phyloP scores from a whole-genome alignment of 2,888 invertebrate genomes.

The Eristalis arbustorum region DNA sequence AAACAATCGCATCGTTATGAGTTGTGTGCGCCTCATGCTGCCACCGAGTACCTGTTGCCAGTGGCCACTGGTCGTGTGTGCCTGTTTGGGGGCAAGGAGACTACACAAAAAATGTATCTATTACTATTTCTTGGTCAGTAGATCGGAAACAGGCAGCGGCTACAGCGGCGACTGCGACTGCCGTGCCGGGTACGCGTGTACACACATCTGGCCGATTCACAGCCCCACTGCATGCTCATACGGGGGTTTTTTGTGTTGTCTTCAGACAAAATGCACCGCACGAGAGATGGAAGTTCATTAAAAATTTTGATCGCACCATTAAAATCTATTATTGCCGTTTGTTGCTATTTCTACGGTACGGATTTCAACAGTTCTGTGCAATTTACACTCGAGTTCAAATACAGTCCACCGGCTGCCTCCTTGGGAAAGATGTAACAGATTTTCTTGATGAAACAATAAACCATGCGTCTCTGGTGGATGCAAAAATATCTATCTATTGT shows the following conservation, averaged over 20 bases:
- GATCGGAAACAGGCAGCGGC: slow-evolving; percentile 55
- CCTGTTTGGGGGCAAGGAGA: slow-evolving; percentile 11
- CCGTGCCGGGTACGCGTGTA: slow-evolving; percentile 5
- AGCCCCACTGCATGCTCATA: neutral
- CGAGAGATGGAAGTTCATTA: slow-evolving; percentile 66
- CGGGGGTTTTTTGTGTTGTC: no score
- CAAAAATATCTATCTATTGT: slow-evolving; percentile 48
- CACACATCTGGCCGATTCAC: neutral
- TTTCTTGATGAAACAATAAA: slow-evolving; percentile 62
- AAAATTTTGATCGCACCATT: slow-evolving; percentile 71
- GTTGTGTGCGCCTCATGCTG: slow-evolving; percentile 29
- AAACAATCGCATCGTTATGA: slow-evolving; percentile 57
- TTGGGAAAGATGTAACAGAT: slow-evolving; percentile 8
- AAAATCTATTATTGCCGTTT: slow-evolving; percentile 70
- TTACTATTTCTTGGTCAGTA: slow-evolving; percentile 69
- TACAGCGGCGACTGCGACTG: neutral
- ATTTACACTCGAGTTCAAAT: slow-evolving; percentile 18
- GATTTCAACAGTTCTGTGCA: slow-evolving; percentile 68
- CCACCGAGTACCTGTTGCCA: slow-evolving; percentile 44
- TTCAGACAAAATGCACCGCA: slow-evolving; percentile 29
- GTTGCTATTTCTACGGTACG: slow-evolving; percentile 56
- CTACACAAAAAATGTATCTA: slow-evolving; percentile 49
- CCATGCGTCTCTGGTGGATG: slow-evolving; percentile 57
- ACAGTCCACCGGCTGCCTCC: neutral
- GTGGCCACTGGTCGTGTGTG: slow-evolving; percentile 31